phyloP scores from a whole-genome alignment of 2,113 vertebrate genomes.

The Choloepus hoffmanni region DNA sequence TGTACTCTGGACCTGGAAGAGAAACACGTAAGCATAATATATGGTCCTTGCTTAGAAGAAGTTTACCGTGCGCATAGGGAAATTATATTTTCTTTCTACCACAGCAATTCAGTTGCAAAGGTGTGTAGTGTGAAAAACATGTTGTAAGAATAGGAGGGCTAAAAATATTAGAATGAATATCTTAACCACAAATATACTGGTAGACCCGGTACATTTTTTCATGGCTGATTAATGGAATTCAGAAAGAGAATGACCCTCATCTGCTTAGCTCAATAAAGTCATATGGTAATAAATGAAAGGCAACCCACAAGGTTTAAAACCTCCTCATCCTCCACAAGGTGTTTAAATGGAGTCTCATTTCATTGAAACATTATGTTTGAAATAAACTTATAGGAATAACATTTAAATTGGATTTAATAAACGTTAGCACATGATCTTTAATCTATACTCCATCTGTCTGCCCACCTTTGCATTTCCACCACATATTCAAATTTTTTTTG shows the following conservation, averaged over 20 bases:
- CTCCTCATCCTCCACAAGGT: too few species aligned
- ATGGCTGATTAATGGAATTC: background rate
- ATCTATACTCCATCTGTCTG: too few species aligned
- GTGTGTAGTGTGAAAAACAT: background rate
- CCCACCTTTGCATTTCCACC: too few species aligned
- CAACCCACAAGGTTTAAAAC: background rate
- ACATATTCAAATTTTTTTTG: too few species aligned
- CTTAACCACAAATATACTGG: background rate
- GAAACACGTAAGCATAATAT: too few species aligned
- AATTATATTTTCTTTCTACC: background rate
- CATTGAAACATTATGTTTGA: background rate
- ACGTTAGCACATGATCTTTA: too few species aligned
- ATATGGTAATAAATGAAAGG: background rate
- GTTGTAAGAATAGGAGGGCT: fast-evolving
- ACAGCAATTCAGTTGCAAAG: background rate
- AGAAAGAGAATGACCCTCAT: background rate
- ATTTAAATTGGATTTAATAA: too few species aligned
- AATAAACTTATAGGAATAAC: background rate
- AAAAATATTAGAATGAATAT: too few species aligned
- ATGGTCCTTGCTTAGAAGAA: too few species aligned
- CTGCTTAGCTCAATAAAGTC: background rate
- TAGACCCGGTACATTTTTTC: background rate
- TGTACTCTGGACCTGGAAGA: too few species aligned
- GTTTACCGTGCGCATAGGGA: background rate
- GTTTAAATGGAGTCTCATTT: too few species aligned